A percentile compares a stretch with the other conserved stretches of the same genome.
Evolutionary conservation across 2,113 vertebrate species (phyloP).

Genomic region (Istiophorus platypterus): DNA sequence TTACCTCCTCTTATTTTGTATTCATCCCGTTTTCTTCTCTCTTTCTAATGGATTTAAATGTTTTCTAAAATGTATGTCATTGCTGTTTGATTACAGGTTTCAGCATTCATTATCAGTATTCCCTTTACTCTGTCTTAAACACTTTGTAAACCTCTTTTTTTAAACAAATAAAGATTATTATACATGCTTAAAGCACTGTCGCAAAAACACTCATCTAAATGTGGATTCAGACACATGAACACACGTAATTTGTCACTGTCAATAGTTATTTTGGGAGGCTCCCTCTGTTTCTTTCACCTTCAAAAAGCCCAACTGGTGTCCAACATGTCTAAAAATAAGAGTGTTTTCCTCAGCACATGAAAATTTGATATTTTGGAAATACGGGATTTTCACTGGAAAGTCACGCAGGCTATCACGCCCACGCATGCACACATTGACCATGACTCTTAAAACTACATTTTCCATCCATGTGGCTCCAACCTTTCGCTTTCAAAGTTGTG

Average conservation of each 20-base stretch:
- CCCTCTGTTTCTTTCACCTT: too few relatives aligned
- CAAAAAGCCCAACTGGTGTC: too few relatives aligned
- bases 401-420: not conserved
- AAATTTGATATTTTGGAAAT: not conserved
- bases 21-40: too few relatives aligned
- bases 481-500: constrained; percentile 5
- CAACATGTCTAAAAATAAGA: too few relatives aligned
- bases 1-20: not conserved
- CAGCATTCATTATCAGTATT: not conserved
- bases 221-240: not conserved
- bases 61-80: not conserved
- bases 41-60: too few relatives aligned
- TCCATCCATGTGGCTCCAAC: constrained; percentile 8
- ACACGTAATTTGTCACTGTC: not conserved
- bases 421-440: not conserved
- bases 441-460: constrained; percentile 20
- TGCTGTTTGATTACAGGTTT: not conserved
- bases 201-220: too few relatives aligned
- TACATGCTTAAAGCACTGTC: not conserved
- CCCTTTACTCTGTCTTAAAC: not conserved
- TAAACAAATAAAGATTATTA: not conserved
- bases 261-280: too few relatives aligned
- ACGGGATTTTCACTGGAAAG: not conserved
- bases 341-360: too few relatives aligned
- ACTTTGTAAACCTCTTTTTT: not conserved